Base-by-base conservation (phyloP, 2,113 vertebrate species). In the Abramis brama region DNA sequence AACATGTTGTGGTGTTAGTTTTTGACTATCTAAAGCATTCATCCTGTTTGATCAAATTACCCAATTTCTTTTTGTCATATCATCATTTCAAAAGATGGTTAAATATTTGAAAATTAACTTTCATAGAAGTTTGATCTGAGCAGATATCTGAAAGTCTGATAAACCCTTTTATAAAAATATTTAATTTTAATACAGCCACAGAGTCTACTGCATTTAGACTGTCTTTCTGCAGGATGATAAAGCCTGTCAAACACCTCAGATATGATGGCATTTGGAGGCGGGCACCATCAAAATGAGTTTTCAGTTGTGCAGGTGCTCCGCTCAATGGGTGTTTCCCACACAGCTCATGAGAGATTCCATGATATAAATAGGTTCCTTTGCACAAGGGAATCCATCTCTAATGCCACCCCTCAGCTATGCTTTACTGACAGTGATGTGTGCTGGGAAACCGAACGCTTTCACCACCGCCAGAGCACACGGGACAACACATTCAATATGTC, bases 361-460 rank as follows among this genome's bases (percentile, higher is more conserved):
- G 86, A 81, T 90, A 91, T 89, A 92, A 94, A 93, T 93, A 94
- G 71, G 83, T 76, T 5, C 57, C 43, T 62, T 82, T 84, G 88
- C 86, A 88, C 89, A 88, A 89, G 86, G 91, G 87, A 39, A 33
- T 62, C 9, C 77, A 52, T 45, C 43, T 43, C 36, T 27, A 43
- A 77, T 92, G 89, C 89, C 90, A 92, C 79, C 85, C 82, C 74
- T 64, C 75, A 43, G 84, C 84, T 90, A 88, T 52, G n/a, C 19
- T 57, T 21, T 88, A 92, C 90, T 92, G 83, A 81, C 84, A 74
- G 39, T 74, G 87, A 86, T 81, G 86, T 57, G 90, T 88, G 86
- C 89, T 59, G 83, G 81, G 92, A 82, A 89, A 93, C 90, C 70
- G 12, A 36, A 83, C 87, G 88, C 85, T 86, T 88, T 87, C 85